phyloP scores from a whole-genome alignment of 2,113 vertebrate genomes.

The Psophia crepitans region DNA sequence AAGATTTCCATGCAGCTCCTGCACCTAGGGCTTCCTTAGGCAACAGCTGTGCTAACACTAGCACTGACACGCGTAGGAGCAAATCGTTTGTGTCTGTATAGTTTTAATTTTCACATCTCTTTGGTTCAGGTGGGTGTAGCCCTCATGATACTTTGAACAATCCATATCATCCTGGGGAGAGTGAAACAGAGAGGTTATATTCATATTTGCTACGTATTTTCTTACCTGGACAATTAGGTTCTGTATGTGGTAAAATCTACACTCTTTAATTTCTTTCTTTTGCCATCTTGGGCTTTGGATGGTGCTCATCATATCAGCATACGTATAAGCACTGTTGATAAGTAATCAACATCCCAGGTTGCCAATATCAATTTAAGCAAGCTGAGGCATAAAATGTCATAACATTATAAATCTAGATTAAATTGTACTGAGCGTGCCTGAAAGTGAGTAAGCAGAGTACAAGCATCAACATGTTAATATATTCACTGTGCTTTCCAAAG shows the following conservation, averaged over 20 bases:
- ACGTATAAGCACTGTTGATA: neutral
- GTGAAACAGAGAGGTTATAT: neutral
- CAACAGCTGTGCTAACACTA: neutral
- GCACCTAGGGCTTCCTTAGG: neutral
- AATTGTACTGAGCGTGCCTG: neutral
- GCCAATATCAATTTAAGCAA: neutral
- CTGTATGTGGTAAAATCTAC: neutral
- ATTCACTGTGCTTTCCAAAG: neutral
- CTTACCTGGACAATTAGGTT: neutral
- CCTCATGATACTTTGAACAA: neutral
- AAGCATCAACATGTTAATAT: neutral
- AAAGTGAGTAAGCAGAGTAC: neutral
- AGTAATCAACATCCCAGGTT: neutral
- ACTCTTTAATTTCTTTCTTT: neutral
- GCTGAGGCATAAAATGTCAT: neutral
- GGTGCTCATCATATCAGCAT: neutral
- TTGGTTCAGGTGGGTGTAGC: neutral
- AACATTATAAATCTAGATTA: constrained; percentile 4
- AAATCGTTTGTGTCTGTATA: neutral
- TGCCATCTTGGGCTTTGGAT: neutral
- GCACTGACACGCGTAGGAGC: neutral
- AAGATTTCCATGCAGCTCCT: neutral
- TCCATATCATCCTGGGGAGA: neutral
- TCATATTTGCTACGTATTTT: neutral
- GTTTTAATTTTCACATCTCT: neutral